phyloP scores from a whole-genome alignment of 1,140 invertebrate species.

The Ylistrum balloti region DNA sequence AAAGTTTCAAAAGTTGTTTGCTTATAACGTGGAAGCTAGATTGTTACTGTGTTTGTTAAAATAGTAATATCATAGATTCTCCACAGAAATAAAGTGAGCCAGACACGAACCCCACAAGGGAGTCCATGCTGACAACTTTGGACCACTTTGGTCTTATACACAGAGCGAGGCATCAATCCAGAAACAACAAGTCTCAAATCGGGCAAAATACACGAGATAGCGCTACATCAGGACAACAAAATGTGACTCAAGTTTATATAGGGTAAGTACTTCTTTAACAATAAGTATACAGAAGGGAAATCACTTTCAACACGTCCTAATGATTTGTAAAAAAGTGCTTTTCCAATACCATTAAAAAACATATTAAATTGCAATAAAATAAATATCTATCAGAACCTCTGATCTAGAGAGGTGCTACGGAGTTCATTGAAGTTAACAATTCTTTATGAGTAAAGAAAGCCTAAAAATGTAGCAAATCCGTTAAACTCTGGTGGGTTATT shows the following conservation, averaged over 20 bases:
- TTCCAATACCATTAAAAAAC: not conserved
- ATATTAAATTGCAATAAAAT: no score
- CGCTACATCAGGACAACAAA: not conserved
- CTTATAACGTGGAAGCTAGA: conserved; percentile 24
- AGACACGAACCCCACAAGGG: not conserved
- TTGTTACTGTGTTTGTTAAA: not conserved
- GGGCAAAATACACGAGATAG: not conserved
- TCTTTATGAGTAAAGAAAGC: no score
- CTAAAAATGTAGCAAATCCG: no score
- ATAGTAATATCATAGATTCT: not conserved
- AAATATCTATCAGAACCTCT: no score
- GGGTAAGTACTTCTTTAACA: not conserved
- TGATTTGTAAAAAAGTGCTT: not conserved
- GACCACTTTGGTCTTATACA: not conserved
- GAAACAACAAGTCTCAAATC: not conserved
- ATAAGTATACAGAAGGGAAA: not conserved
- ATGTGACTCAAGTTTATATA: not conserved
- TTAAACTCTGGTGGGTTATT: no score
- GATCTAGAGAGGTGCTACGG: not conserved
- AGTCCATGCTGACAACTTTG: not conserved
- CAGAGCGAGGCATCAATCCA: not conserved
- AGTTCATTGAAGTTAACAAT: not conserved
- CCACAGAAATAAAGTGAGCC: not conserved
- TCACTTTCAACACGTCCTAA: not conserved
- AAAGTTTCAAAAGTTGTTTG: conserved; percentile 16